A percentile compares a stretch with the other conserved stretches of the same genome.
These are phyloP conservation scores for Theretra japonica DNA, from an alignment of 2,888 invertebrate genomes.

Conservation along the genomic window DNA sequence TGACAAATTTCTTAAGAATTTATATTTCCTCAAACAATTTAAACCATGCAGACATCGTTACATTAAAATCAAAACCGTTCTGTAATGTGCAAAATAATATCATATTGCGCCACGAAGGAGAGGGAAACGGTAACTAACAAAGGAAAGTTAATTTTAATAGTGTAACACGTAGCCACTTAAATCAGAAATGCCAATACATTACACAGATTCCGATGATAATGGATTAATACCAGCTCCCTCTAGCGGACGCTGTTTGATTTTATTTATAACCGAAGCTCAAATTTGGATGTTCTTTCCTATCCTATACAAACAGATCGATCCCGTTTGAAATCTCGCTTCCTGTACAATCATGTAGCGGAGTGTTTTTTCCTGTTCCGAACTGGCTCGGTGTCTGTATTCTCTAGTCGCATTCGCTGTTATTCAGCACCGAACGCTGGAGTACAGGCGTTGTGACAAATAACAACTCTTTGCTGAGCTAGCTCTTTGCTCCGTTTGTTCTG, in stretches of 20 bases:
- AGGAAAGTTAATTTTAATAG: too few species aligned
- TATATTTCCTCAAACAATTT: too few species aligned
- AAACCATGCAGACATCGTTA: too few species aligned
- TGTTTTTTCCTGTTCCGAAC: slow-evolving; percentile 1
- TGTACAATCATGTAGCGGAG: background rate
- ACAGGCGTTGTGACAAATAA: background rate
- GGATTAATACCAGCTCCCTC: background rate
- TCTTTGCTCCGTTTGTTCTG: background rate
- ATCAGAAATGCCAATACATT: too few species aligned
- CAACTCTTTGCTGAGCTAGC: background rate
- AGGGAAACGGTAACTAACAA: too few species aligned
- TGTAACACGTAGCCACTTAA: too few species aligned
- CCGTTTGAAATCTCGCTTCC: slow-evolving; percentile 6
- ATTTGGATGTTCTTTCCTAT: slow-evolving; percentile 6
- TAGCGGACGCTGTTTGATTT: background rate
- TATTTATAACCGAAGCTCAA: background rate
- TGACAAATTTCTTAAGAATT: too few species aligned
- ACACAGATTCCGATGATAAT: too few species aligned
- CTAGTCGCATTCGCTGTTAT: background rate
- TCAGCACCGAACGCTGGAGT: background rate
- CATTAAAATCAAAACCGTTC: too few species aligned
- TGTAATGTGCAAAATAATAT: too few species aligned
- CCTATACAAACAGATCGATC: slow-evolving; percentile 1
- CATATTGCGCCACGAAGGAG: too few species aligned
- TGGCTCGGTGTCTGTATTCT: background rate